Base-by-base conservation (phyloP, 2,888 invertebrate species). In the Melieria crassipennis region DNA sequence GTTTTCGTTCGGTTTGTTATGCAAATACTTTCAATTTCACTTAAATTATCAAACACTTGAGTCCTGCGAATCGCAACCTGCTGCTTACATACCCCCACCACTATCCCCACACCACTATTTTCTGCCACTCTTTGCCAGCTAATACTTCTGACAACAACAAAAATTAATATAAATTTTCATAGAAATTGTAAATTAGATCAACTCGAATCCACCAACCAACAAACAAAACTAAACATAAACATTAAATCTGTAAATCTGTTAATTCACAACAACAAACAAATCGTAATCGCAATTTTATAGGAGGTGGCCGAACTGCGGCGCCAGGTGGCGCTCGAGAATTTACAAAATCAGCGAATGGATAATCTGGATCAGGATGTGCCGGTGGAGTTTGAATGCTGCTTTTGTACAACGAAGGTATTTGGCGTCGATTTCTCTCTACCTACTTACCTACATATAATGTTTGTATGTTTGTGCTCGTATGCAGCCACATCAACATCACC, bases 311-410 rank as follows among this genome's bases (percentile, higher is more conserved):
- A 87, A 79, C 81, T 87, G 77, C 85, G 87, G 73, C 86, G 87
- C 69, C 87, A 87, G 81, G 85, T 87, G 79, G 87, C 87, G 72
- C 82, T 87, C 75, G 87, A 87, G 81, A 86, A 87, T 79, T 82
- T 86, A 76, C 86, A 87, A 79, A 85, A 85, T 75, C 85, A 85
- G 78, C 82, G 84, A 76, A 85, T 85, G 84, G 90, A 91, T 86
- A 90, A 91, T 88, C 89, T 90, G 88, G 92, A 93, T 88, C 94
- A 94, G 90, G 95, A 95, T 90, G 91, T 94, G 89, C 95, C 95
- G 89, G 95, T 94, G 90, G 95, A 95, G 91, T 94, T 95, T 92
- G 96, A 96, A 91, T 96, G 96, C 93, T 96, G 95, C 92, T 96
- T 95, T 93, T 96, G 95, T 92, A 94, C 94, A 89, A 92, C 94